phyloP scores from a whole-genome alignment of 2,888 invertebrate genomes.

The Hetaerina titia region DNA sequence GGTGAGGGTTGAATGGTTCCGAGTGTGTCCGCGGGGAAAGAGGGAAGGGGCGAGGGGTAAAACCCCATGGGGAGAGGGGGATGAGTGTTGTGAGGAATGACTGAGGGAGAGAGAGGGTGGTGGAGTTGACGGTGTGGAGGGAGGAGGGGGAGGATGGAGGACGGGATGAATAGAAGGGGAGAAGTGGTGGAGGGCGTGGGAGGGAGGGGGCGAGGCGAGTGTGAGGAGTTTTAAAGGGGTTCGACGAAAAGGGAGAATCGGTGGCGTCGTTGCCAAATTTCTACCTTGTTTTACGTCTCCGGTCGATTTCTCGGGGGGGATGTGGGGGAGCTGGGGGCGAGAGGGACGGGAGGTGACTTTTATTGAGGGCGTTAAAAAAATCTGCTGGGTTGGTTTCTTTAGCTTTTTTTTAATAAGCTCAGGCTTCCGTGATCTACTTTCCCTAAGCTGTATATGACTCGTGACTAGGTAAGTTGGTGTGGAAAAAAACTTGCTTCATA shows the following conservation, averaged over 20 bases:
- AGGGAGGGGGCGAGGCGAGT: not conserved
- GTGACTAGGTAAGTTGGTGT: not conserved
- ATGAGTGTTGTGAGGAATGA: not conserved
- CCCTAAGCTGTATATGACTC: not conserved
- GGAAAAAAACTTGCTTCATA: not conserved
- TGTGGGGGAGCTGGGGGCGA: too few species aligned
- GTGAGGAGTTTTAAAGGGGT: constrained; percentile 58
- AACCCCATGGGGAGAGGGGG: too few species aligned
- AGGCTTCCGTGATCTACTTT: constrained; percentile 30
- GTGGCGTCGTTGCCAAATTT: constrained; percentile 54
- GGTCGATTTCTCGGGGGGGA: constrained; percentile 32
- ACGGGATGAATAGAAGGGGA: not conserved
- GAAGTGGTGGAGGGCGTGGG: not conserved
- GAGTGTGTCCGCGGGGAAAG: not conserved
- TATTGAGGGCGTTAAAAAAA: constrained; percentile 16
- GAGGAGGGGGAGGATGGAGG: not conserved
- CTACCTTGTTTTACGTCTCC: constrained; percentile 27
- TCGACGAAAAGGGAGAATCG: constrained; percentile 52
- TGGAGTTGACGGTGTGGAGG: not conserved
- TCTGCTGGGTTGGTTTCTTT: not conserved
- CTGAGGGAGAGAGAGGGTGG: not conserved
- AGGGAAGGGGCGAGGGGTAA: too few species aligned
- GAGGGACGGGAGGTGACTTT: not conserved
- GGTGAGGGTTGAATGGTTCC: not conserved
- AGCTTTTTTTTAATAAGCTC: constrained; percentile 19